phyloP scores from a whole-genome alignment of 2,888 invertebrate genomes.

The Abscondita cerata region DNA sequence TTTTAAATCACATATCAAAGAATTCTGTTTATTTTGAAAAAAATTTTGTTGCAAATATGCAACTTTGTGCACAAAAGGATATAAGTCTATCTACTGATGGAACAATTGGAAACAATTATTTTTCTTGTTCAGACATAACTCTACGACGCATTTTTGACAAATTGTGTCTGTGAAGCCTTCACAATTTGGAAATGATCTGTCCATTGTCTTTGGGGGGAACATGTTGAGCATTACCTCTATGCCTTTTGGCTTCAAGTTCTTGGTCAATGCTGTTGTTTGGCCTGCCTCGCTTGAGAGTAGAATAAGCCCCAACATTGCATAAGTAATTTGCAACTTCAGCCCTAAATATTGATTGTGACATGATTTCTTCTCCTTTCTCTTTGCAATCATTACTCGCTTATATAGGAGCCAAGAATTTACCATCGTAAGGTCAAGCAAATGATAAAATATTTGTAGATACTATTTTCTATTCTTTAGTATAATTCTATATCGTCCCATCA shows the following conservation, averaged over 20 bases:
- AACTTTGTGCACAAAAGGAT: too few relatives aligned
- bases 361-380: not conserved
- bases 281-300: not conserved
- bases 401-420: conserved; percentile 40
- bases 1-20: too few relatives aligned
- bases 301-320: not conserved
- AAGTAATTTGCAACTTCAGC: not conserved
- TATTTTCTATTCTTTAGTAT: conserved; percentile 36
- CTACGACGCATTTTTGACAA: too few relatives aligned
- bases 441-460: conserved; percentile 37
- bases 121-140: too few relatives aligned
- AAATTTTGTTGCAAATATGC: too few relatives aligned
- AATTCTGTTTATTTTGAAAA: too few relatives aligned
- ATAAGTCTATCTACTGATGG: too few relatives aligned
- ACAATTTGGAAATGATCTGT: not conserved
- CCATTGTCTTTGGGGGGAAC: conserved; percentile 2
- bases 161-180: not conserved
- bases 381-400: conserved; percentile 10
- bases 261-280: not conserved
- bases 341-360: conserved; percentile 4
- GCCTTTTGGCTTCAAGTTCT: conserved; percentile 10
- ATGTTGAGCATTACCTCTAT: conserved; percentile 8
- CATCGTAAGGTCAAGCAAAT: conserved; percentile 36
- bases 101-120: too few relatives aligned
- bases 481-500: conserved; percentile 39